Evolutionary conservation across 2,888 invertebrate species (phyloP).

Genomic region (Cantharis rufa): DNA sequence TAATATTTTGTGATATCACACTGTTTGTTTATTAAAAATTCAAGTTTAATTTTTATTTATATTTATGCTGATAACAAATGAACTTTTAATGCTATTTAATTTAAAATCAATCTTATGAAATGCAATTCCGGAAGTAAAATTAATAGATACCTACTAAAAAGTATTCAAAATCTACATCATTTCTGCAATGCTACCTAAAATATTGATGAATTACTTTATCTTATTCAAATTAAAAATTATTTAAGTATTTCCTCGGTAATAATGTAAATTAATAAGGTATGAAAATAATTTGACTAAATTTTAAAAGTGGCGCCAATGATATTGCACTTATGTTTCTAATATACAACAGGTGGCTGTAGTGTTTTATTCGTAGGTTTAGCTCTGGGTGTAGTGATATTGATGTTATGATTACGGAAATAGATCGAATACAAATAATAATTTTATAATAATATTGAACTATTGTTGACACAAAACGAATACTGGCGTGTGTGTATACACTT

Average conservation of each 20-base stretch:
- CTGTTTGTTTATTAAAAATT: too few relatives aligned
- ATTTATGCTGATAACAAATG: not conserved
- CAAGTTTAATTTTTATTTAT: not conserved
- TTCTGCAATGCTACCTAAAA: too few relatives aligned
- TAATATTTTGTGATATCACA: too few relatives aligned
- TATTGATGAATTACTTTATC: too few relatives aligned
- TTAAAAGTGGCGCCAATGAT: not conserved
- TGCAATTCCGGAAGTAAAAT: not conserved
- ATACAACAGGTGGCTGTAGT: not conserved
- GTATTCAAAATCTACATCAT: too few relatives aligned
- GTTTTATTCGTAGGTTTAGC: not conserved
- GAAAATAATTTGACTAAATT: not conserved
- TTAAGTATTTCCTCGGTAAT: too few relatives aligned
- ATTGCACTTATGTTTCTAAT: not conserved
- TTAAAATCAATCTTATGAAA: not conserved
- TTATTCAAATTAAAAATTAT: too few relatives aligned
- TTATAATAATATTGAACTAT: not conserved
- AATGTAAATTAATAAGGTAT: not conserved
- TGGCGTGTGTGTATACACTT: not conserved
- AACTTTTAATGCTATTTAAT: not conserved
- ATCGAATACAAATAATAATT: not conserved
- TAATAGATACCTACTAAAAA: too few relatives aligned
- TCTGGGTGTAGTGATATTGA: conserved; percentile 14
- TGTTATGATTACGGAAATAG: conserved; percentile 12
- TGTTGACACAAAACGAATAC: not conserved